Conservation (phyloP, 2,888 invertebrate genomes). For the Graphium colonna region DNA sequence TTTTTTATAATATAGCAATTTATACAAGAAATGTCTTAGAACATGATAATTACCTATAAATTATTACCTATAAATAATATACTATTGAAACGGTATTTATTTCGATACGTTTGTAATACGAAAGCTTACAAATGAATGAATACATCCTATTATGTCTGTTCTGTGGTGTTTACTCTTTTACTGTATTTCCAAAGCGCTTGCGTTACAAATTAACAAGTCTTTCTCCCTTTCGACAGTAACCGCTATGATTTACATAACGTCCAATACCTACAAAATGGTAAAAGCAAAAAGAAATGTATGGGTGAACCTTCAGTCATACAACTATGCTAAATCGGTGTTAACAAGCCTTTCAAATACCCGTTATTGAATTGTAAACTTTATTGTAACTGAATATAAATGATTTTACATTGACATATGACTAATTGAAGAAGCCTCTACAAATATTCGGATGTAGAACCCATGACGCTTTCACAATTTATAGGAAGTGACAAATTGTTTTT, state of each 20-base stretch:
- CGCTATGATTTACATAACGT: conserved; percentile 1
- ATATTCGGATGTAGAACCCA: conserved; percentile 3
- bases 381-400: neutral
- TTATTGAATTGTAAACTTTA: neutral
- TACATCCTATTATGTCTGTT: too few relatives aligned
- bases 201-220: neutral
- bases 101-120: too few relatives aligned
- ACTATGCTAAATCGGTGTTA: conserved; percentile 15
- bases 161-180: too few relatives aligned
- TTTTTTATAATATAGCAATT: too few relatives aligned
- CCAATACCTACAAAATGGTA: neutral
- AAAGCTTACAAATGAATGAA: too few relatives aligned
- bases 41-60: too few relatives aligned
- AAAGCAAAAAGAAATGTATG: conserved; percentile 9
- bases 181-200: neutral
- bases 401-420: neutral
- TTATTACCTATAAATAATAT: too few relatives aligned
- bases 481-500: conserved; percentile 1
- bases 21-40: too few relatives aligned
- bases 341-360: neutral
- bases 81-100: too few relatives aligned
- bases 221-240: neutral
- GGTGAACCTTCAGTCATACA: neutral
- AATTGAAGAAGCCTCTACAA: neutral
- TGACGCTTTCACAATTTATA: conserved; percentile 6